Percentiles rank a stretch among this genome's conserved stretches.
Evolutionary conservation across 1,140 invertebrate species (phyloP).

Genomic region (Rhyacophila brunnea): DNA sequence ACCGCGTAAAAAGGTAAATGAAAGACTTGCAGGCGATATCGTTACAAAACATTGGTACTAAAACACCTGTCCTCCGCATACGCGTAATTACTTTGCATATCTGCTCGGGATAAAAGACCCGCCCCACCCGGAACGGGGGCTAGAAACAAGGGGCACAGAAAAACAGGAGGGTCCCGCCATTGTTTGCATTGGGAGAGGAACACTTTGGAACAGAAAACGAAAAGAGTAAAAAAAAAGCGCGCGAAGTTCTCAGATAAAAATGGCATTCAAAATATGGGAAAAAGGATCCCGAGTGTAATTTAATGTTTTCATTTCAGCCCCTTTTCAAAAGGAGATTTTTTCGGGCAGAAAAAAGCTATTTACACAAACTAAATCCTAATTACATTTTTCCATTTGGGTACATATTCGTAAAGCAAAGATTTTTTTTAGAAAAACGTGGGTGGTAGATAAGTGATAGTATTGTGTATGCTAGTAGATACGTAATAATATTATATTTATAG

Average conservation of each 20-base stretch:
- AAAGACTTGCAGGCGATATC: too few species aligned
- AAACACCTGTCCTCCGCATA: too few species aligned
- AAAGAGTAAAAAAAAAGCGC: not conserved
- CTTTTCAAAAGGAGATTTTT: not conserved
- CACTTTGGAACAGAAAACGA: not conserved
- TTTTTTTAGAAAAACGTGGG: too few species aligned
- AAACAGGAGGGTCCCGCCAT: not conserved
- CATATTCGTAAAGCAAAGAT: too few species aligned
- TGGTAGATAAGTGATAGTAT: too few species aligned
- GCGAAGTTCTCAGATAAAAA: slow-evolving; percentile 2
- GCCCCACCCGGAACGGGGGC: not conserved
- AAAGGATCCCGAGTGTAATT: slow-evolving; percentile 1
- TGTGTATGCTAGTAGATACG: too few species aligned
- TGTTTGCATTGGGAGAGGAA: not conserved
- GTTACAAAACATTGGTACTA: too few species aligned
- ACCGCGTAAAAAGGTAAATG: too few species aligned
- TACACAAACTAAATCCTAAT: not conserved
- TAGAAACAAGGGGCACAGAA: not conserved
- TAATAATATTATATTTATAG: too few species aligned
- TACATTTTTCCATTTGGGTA: too few species aligned
- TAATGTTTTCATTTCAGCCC: slow-evolving; percentile 3
- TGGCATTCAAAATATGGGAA: slow-evolving; percentile 1
- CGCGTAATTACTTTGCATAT: too few species aligned
- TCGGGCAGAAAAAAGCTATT: not conserved
- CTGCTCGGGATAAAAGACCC: not conserved